Conservation (phyloP, 1,140 invertebrate species). For the Forficula auricularia region DNA sequence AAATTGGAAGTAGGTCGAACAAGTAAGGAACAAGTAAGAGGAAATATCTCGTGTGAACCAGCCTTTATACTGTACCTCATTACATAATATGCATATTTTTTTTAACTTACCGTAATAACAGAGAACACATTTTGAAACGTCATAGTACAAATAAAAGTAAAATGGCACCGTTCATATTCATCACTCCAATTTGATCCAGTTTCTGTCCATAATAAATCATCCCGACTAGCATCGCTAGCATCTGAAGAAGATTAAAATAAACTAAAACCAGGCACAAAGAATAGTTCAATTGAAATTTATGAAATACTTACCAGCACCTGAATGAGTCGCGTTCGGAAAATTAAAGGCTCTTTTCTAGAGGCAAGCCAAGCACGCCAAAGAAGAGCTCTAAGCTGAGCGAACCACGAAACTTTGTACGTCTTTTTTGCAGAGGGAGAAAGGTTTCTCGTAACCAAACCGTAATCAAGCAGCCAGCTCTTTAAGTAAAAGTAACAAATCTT, state of each 20-base stretch:
- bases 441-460: too few relatives aligned
- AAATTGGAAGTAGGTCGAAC: too few relatives aligned
- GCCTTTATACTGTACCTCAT: too few relatives aligned
- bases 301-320: conserved; percentile 73
- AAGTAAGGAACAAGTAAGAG: too few relatives aligned
- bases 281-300: neutral
- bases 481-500: too few relatives aligned
- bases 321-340: conserved; percentile 71
- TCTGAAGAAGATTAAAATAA: conserved; percentile 33
- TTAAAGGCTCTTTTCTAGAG: conserved; percentile 71
- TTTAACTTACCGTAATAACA: conserved; percentile 67
- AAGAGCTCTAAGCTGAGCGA: conserved; percentile 70
- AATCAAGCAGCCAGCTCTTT: neutral
- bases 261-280: neutral
- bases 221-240: conserved; percentile 71
- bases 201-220: conserved; percentile 75
- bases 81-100: too few relatives aligned
- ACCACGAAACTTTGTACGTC: conserved; percentile 73
- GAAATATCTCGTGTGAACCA: too few relatives aligned
- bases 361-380: conserved; percentile 80
- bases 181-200: conserved; percentile 70
- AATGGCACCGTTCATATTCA: conserved; percentile 91
- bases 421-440: too few relatives aligned
- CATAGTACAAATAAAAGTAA: conserved; percentile 87
- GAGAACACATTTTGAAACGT: conserved; percentile 84